Conservation (phyloP, 2,797 vertebrate species). For the Dicrostonyx torquatus region DNA sequence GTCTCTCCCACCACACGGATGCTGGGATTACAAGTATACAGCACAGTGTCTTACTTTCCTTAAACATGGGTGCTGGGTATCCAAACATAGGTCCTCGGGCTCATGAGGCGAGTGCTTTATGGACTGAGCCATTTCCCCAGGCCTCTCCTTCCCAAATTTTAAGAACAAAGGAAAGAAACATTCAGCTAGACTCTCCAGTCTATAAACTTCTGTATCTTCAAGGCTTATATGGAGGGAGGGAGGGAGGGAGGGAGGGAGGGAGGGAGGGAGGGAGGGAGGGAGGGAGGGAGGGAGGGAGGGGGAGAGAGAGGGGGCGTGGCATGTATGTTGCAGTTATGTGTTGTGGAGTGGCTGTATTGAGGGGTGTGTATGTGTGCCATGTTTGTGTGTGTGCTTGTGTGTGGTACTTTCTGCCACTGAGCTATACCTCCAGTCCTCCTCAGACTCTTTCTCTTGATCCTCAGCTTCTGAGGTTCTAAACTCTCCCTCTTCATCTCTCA, state of each 20-base stretch:
- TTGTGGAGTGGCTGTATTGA: background rate
- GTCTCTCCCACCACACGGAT: background rate
- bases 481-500: no score
- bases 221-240: background rate
- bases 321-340: background rate
- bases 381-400: background rate
- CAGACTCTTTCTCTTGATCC: background rate
- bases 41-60: background rate
- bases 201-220: background rate
- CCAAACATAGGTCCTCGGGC: background rate
- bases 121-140: background rate
- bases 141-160: background rate
- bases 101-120: background rate
- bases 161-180: background rate
- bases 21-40: background rate
- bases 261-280: no score
- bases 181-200: background rate
- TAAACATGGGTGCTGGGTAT: background rate
- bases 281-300: no score
- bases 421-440: background rate
- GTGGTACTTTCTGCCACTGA: background rate
- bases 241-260: background rate
- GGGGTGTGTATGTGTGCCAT: background rate
- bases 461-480: background rate
- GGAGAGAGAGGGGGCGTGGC: background rate